Base-by-base conservation (phyloP, 2,888 invertebrate genomes). In the Acheta domesticus region DNA sequence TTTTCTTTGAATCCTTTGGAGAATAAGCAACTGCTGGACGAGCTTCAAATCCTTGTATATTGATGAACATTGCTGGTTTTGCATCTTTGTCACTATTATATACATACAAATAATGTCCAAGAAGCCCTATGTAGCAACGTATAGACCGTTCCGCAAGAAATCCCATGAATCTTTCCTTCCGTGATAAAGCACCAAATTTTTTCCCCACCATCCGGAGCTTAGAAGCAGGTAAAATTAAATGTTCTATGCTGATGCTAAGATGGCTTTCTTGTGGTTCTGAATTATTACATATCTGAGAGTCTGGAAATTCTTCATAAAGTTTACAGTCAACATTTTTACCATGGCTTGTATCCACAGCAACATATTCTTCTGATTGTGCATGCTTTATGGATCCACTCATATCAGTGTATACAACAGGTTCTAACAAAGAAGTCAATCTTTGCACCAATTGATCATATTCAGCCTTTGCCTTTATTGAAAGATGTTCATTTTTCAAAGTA, bases 51-150 rank as follows among this genome's bases (percentile, higher is more conserved):
- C 83, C 84, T 48, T 82, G 82, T 1, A 85, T 81, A 48, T 83
- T 81, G n/a, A 85, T 77, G 48, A 83, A 82, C 19, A 81, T 79
- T 12, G 81, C 80, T 0, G 85, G 84, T 79, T 84, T 84, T 14
- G 80, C 49, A 49, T 85, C 85, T 74, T 83, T 83, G 36, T 84
- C 84, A 36, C 82, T 83, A 62, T 82, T 83, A 81, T 84, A 85
- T 49, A 85, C 80, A 76, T 83, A 83, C 74, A 85, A 82, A 11
- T 82, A 82, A 48, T 83, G 81, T 1, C 83, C 83, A 16, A 83
- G 78, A 20, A 85, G 81, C 5, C 83, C 84, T 2, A 83, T 85
- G 85, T 85, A 85, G 77, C 83, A 84, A 74, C 84, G 83, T 19
- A 62, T 62, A 14, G 62, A 19, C 48, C 82, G 83, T 21, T 81